Evolutionary conservation across 2,888 invertebrate genomes (phyloP), one percentile per base, ranked within the genome.

Genomic region (Macrophya alboannulata): DNA sequence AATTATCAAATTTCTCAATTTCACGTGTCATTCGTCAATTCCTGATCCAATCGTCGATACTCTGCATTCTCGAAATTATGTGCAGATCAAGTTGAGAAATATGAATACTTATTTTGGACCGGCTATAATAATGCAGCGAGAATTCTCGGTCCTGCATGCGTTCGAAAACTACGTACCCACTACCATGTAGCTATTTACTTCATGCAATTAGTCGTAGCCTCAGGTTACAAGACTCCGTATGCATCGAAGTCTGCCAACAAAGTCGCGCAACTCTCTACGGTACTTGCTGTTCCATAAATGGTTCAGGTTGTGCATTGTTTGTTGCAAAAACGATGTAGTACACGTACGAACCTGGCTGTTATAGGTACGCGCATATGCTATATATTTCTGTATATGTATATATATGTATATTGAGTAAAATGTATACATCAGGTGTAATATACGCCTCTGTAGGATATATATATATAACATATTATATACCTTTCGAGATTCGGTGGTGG

Each of bases 141-240:
- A 9, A 62, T 21, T 62, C 25, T 62, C 21, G 0, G 25, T 62
- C 4, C 31, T 37, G 31, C 3, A 31, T n/a, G 31, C 31, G 31
- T 68, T 37, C 68, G 12, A 25, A 6, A 9, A 6, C 10, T 68
- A 68, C 15, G 55, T 17, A 55, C n/a, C n/a, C n/a, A n/a, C n/a
- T 37, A 68, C 37, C 31, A 21, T 12, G 68, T 10, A 37, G 37
- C 68, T 37, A 74, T 74, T 74, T 74, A 74, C 74, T 74, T 68
- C 68, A 68, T 43, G 21, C 45, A 45, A 74, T 74, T 74, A 74
- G 74, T 45, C 17, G 45, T n/a, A 9, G 74, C 12, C 12, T 74
- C 74, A 74, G 74, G 74, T 74, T 74, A 74, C 74, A 45, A 68
- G 17, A 37, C 31, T 68, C 25, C 21, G 9, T 21, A 62, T 81